A percentile compares a stretch with the other conserved stretches of the same genome.
Conservation (phyloP, 2,797 vertebrate species). For the Tiaroga cobitis region DNA sequence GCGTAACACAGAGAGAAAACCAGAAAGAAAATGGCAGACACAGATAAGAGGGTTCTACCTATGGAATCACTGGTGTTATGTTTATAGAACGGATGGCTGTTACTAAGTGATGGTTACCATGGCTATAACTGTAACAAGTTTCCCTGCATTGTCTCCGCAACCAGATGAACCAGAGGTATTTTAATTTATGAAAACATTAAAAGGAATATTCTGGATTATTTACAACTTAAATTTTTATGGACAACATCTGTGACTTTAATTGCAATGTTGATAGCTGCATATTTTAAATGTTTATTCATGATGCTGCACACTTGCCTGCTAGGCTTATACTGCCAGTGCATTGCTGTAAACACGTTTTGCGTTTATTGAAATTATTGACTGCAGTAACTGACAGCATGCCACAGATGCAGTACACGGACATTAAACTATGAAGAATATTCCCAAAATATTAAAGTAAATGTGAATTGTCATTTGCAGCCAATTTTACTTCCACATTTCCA, state of each 20-base stretch:
- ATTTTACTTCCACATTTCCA: background rate
- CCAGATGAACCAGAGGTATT: slow-evolving; percentile 20
- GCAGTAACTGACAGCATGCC: background rate
- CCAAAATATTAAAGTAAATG: background rate
- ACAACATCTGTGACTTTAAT: slow-evolving; percentile 21
- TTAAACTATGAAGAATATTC: slow-evolving; percentile 1
- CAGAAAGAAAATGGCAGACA: slow-evolving; percentile 17
- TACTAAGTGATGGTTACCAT: slow-evolving; percentile 38
- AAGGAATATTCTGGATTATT: slow-evolving; percentile 1
- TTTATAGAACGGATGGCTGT: background rate
- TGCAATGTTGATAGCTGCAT: background rate
- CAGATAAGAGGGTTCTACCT: slow-evolving; percentile 18
- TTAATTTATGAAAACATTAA: slow-evolving; percentile 29
- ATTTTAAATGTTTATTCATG: slow-evolving; percentile 13
- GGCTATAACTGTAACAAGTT: slow-evolving; percentile 21
- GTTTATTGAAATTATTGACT: slow-evolving; percentile 5
- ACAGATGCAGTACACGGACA: slow-evolving; percentile 4
- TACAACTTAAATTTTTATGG: slow-evolving; percentile 21
- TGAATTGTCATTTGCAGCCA: background rate
- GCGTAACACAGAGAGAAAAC: slow-evolving; percentile 29
- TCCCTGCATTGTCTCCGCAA: slow-evolving; percentile 10
- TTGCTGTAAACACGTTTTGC: background rate
- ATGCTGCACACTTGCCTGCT: slow-evolving; percentile 14
- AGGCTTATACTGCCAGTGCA: background rate
- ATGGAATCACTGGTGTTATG: slow-evolving; percentile 16